Evolutionary conservation across 2,888 invertebrate species (phyloP).

Genomic region (Erpobdella octoculata): DNA sequence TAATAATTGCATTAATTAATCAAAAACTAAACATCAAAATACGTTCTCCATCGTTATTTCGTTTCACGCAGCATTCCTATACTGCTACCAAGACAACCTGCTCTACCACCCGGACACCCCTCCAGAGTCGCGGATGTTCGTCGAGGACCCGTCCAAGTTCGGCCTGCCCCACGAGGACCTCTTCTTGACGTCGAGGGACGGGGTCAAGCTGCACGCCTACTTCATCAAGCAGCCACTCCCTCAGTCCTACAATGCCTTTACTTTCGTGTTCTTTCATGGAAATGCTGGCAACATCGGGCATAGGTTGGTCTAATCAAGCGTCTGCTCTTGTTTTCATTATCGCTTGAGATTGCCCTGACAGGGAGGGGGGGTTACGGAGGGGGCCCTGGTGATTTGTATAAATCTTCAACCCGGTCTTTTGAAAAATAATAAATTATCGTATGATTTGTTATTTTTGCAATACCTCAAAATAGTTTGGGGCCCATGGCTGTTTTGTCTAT

Average conservation of each 20-base stretch:
- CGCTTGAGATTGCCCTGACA: too few relatives aligned
- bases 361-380: not conserved
- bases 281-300: slow-evolving; percentile 96
- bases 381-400: not conserved
- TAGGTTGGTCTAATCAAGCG: slow-evolving; percentile 45
- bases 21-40: too few relatives aligned
- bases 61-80: slow-evolving; percentile 56
- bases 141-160: slow-evolving; percentile 76
- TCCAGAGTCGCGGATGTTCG: slow-evolving; percentile 75
- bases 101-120: slow-evolving; percentile 84
- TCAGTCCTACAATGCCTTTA: slow-evolving; percentile 58
- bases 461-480: too few relatives aligned
- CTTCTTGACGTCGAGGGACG: slow-evolving; percentile 58
- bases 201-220: slow-evolving; percentile 49
- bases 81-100: slow-evolving; percentile 70
- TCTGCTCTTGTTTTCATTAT: not conserved
- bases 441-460: too few relatives aligned
- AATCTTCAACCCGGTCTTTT: too few relatives aligned
- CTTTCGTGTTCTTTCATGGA: slow-evolving; percentile 83
- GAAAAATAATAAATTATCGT: too few relatives aligned
- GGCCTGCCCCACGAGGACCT: slow-evolving; percentile 78
- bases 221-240: slow-evolving; percentile 50
- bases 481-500: too few relatives aligned
- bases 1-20: too few relatives aligned
- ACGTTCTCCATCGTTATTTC: too few relatives aligned